phyloP scores from a whole-genome alignment of 1,140 invertebrate genomes.

The Laodelphax striatellus region DNA sequence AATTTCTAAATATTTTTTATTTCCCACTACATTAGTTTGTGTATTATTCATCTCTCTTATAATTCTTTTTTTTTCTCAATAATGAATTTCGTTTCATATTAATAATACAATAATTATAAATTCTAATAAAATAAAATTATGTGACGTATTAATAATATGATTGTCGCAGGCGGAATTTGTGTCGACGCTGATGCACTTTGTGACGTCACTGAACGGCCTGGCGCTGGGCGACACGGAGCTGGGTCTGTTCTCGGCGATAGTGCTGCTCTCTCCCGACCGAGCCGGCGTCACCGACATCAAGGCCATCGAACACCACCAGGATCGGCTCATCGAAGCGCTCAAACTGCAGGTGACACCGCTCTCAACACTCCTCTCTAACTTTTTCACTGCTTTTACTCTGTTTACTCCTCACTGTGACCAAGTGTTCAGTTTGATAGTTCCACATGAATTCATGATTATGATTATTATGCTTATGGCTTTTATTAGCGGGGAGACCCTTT shows the following conservation, averaged over 20 bases:
- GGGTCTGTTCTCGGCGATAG: constrained; percentile 76
- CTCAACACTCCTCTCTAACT: background rate
- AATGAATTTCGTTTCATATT: no score
- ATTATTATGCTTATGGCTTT: no score
- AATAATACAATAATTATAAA: no score
- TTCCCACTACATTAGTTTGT: no score
- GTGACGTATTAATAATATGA: background rate
- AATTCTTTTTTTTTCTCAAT: no score
- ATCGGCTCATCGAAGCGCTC: constrained; percentile 74
- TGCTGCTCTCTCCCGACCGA: constrained; percentile 70
- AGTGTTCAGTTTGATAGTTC: no score
- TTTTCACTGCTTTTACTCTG: background rate
- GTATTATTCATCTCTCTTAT: no score
- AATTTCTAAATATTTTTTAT: no score
- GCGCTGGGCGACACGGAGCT: constrained; percentile 81
- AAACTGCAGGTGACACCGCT: constrained; percentile 49
- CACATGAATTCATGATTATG: no score
- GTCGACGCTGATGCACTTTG: constrained; percentile 62
- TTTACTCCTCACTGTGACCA: no score
- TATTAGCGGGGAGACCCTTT: no score
- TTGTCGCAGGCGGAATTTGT: constrained; percentile 47
- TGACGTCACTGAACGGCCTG: constrained; percentile 62
- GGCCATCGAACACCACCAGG: constrained; percentile 69
- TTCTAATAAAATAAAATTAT: no score
- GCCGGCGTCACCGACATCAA: constrained; percentile 71